Evolutionary conservation across 2,797 vertebrate species (phyloP), one percentile per base, ranked within the genome.

Genomic region (Onychomys arenicola): DNA sequence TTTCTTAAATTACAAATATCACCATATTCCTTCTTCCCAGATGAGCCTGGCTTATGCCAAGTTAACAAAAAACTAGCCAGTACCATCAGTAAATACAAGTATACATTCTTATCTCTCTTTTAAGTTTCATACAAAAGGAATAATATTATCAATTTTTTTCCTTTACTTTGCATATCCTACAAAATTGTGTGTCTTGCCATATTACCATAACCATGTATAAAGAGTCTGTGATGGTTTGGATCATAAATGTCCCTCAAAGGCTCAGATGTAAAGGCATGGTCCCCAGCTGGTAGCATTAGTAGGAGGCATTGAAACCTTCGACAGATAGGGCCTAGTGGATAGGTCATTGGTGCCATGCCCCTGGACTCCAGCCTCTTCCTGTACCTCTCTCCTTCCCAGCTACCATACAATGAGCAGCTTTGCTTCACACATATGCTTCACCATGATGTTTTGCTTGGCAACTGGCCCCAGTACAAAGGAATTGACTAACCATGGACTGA

Each of bases 81-180:
- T 12, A n/a, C 3, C 16, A 69, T n/a, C 67, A 43, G 27, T 46
- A 46, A 88, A 76, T 13, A 29, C 43, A 59, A 85, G 9, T 37
- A 34, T 63, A 49, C 5, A 25, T 43, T 89, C 13, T 78, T 49
- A 57, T n/a, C 29, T 83, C 61, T 80, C 52, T 4, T 94, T 89
- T 81, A 25, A 75, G 16, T 91, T 88, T 37, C 32, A 91, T n/a
- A 63, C 46, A 91, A 78, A 85, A 94, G 11, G 13, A 85, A 75
- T 4, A 80, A 57, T 25, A 32, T 9, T 75, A 34, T 19, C 11
- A 14, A 12, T n/a, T 40, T 25, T 25, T 85, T 85, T 46, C 55
- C 29, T 43, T 32, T 32, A 19, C 6, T n/a, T 67, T 75, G 23
- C 2, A 73, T 94, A 76, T 78, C 67, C 17, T 49, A 65, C n/a